phyloP scores from a whole-genome alignment of 2,888 invertebrate species.

The Leucophora obtusa region DNA sequence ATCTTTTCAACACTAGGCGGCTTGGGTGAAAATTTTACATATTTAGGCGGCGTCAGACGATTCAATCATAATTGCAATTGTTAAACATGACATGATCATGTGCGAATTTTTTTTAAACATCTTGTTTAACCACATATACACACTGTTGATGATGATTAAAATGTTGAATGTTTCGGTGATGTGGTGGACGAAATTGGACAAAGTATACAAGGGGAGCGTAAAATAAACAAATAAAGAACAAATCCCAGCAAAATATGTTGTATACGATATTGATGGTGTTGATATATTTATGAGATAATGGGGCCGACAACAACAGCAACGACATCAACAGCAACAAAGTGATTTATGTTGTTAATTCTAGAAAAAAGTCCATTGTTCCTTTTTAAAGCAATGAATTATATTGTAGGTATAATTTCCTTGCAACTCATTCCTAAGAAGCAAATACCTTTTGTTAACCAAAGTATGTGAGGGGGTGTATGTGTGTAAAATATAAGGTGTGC shows the following conservation, averaged over 20 bases:
- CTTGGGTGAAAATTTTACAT: conserved; percentile 37
- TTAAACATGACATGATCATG: conserved; percentile 66
- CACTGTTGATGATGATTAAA: conserved; percentile 18
- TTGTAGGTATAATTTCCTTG: background rate
- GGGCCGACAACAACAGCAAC: conserved; percentile 44
- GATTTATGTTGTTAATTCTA: conserved; percentile 59
- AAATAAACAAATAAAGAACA: conserved; percentile 58
- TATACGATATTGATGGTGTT: conserved; percentile 56
- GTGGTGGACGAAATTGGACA: background rate
- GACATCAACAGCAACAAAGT: conserved; percentile 38
- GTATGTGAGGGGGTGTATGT: too few species aligned
- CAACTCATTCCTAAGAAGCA: conserved; percentile 66
- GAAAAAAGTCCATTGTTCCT: conserved; percentile 43
- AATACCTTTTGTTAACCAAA: conserved; percentile 57
- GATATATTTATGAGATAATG: conserved; percentile 66
- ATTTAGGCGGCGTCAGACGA: conserved; percentile 61
- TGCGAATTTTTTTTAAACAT: conserved; percentile 64
- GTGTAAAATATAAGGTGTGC: too few species aligned
- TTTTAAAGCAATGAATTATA: background rate
- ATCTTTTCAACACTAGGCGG: conserved; percentile 58
- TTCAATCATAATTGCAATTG: conserved; percentile 65
- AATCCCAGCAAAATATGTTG: conserved; percentile 53
- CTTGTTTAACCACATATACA: conserved; percentile 36
- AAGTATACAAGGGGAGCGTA: background rate
- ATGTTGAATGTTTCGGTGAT: conserved; percentile 1